A percentile compares a stretch with the other conserved stretches of the same genome.
phyloP scores from a whole-genome alignment of 2,797 vertebrate species.

The Gallinago stenura region DNA sequence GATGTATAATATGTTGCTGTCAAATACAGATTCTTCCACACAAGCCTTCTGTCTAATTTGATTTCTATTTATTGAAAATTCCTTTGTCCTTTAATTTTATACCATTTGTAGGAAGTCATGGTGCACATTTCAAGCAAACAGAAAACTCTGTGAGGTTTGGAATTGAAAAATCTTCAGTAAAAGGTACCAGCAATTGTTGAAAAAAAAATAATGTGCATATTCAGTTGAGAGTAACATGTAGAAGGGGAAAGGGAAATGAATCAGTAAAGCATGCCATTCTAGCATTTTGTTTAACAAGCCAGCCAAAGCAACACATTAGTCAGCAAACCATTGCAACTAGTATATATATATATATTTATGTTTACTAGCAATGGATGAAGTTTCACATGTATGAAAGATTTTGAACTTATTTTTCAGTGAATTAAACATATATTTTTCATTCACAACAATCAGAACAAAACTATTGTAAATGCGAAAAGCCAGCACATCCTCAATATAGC shows the following conservation, averaged over 20 bases:
- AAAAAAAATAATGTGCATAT: neutral
- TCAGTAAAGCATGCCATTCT: neutral
- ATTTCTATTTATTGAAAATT: neutral
- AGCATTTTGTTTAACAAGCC: neutral
- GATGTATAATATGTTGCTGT: neutral
- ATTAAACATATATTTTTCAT: neutral
- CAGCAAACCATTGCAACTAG: neutral
- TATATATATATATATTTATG: neutral
- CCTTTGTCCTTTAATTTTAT: neutral
- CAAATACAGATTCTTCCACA: slow-evolving; percentile 31
- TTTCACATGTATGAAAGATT: neutral
- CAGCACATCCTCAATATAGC: neutral
- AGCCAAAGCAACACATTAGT: neutral
- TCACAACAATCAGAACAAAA: neutral
- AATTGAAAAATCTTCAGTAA: neutral
- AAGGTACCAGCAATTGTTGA: neutral
- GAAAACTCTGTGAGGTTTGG: neutral
- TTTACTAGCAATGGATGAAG: neutral
- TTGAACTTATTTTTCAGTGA: neutral
- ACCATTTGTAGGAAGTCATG: neutral
- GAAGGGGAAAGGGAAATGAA: neutral
- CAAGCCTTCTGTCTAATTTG: neutral
- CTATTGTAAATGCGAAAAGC: neutral
- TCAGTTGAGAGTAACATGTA: neutral
- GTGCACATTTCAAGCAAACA: neutral